Evolutionary conservation across 2,888 invertebrate species (phyloP).

Genomic region (Dastarcus helophoroides): DNA sequence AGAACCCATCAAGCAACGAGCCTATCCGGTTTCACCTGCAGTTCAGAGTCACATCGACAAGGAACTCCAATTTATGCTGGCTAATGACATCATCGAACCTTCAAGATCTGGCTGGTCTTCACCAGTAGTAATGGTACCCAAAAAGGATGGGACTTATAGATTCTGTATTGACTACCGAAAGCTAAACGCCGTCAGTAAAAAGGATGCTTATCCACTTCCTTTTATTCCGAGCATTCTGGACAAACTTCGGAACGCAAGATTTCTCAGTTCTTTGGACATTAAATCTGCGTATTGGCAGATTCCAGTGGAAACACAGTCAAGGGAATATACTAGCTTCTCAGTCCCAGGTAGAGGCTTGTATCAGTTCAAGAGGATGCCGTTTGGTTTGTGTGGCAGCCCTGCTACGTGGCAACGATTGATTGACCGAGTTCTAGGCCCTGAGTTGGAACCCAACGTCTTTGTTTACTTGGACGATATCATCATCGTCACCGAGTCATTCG

Average conservation of each 20-base stretch:
- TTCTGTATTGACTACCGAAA: slow-evolving; percentile 22
- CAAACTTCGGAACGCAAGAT: slow-evolving; percentile 18
- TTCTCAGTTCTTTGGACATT: slow-evolving; percentile 20
- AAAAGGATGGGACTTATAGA: slow-evolving; percentile 17
- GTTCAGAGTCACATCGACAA: slow-evolving; percentile 15
- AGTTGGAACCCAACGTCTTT: slow-evolving; percentile 8
- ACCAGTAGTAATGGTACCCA: slow-evolving; percentile 19
- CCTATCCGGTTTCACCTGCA: slow-evolving; percentile 19
- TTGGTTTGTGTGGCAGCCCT: slow-evolving; percentile 7
- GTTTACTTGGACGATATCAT: slow-evolving; percentile 10
- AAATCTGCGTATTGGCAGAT: slow-evolving; percentile 15
- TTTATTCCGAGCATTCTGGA: slow-evolving; percentile 20
- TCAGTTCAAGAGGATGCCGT: slow-evolving; percentile 12
- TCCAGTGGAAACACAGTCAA: slow-evolving; percentile 10
- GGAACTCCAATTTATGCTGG: slow-evolving; percentile 25
- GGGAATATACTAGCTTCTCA: slow-evolving; percentile 19
- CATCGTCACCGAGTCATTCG: slow-evolving; percentile 8
- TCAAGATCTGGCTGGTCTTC: slow-evolving; percentile 17
- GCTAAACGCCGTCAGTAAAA: slow-evolving; percentile 20
- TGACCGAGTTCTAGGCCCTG: slow-evolving; percentile 11
- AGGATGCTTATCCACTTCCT: slow-evolving; percentile 22
- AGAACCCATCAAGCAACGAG: slow-evolving; percentile 15
- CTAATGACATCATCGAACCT: slow-evolving; percentile 17
- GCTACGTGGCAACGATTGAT: slow-evolving; percentile 10
- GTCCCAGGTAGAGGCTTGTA: slow-evolving; percentile 15